These are phyloP conservation scores for Apomyelois bistriatella DNA, from an alignment of 2,888 invertebrate genomes.

Conservation along the genomic window DNA sequence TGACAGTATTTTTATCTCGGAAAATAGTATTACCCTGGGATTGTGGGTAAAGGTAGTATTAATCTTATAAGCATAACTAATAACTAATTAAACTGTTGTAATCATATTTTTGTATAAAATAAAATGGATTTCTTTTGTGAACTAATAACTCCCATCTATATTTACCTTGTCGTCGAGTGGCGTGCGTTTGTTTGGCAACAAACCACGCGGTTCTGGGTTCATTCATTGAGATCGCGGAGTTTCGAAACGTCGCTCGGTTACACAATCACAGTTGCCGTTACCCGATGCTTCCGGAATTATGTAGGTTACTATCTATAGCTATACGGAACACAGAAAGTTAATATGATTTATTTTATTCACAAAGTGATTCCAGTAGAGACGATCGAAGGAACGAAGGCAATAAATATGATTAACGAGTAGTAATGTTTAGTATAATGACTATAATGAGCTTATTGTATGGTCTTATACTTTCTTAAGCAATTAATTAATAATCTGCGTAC, in stretches of 20 bases:
- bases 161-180: slow-evolving; percentile 1
- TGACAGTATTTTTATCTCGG: too few species aligned
- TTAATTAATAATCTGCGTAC: too few species aligned
- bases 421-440: not conserved
- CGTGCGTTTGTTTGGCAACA: slow-evolving; percentile 11
- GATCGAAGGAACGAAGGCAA: not conserved
- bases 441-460: too few species aligned
- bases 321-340: slow-evolving; percentile 22
- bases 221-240: slow-evolving; percentile 24
- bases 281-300: slow-evolving; percentile 48
- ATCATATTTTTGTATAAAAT: too few species aligned
- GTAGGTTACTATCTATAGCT: slow-evolving; percentile 35
- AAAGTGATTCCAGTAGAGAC: not conserved
- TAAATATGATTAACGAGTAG: not conserved
- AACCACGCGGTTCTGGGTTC: slow-evolving; percentile 12
- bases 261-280: slow-evolving; percentile 37
- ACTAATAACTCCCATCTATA: too few species aligned
- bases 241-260: slow-evolving; percentile 31
- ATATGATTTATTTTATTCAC: slow-evolving; percentile 22
- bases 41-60: too few species aligned
- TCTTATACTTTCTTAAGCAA: too few species aligned
- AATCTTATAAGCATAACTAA: too few species aligned
- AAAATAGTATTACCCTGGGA: too few species aligned
- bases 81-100: too few species aligned
- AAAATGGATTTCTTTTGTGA: too few species aligned